Conservation (phyloP, 2,797 vertebrate species). For the Erithacus rubecula region DNA sequence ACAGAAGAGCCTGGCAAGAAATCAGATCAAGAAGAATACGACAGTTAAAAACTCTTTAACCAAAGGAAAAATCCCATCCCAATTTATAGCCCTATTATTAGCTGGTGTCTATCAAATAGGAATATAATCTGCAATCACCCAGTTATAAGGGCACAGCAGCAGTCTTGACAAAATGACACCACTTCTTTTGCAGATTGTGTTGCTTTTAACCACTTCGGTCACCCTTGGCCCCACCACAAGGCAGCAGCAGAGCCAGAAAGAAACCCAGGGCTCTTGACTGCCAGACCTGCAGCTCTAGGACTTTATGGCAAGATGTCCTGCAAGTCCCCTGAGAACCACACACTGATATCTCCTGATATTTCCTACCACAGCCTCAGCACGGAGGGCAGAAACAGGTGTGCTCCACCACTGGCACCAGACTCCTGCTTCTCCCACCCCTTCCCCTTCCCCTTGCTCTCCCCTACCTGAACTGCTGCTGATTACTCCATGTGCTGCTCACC, state of each 20-base stretch:
- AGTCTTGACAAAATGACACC: not conserved
- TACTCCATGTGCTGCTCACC: not conserved
- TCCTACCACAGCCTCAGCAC: not conserved
- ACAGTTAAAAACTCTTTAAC: not conserved
- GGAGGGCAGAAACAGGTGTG: not conserved
- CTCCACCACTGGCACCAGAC: not conserved
- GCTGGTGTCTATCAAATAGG: not conserved
- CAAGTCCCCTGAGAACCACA: not conserved
- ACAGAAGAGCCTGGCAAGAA: not conserved
- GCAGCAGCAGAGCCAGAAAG: not conserved
- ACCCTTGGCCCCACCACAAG: fast-evolving
- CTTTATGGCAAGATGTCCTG: not conserved
- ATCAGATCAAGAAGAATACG: not conserved
- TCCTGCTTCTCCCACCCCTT: not conserved
- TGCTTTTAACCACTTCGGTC: not conserved
- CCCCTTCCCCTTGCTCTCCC: not conserved
- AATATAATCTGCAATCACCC: not conserved
- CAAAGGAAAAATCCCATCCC: not conserved
- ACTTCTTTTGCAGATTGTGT: not conserved
- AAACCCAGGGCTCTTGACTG: not conserved
- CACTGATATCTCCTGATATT: fast-evolving
- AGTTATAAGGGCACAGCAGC: not conserved
- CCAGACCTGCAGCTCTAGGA: not conserved
- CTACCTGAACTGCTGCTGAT: not conserved
- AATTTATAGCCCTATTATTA: not conserved